A percentile compares a stretch with the other conserved stretches of the same genome.
Conservation (phyloP, 2,888 invertebrate species). For the Phyllotreta striolata region DNA sequence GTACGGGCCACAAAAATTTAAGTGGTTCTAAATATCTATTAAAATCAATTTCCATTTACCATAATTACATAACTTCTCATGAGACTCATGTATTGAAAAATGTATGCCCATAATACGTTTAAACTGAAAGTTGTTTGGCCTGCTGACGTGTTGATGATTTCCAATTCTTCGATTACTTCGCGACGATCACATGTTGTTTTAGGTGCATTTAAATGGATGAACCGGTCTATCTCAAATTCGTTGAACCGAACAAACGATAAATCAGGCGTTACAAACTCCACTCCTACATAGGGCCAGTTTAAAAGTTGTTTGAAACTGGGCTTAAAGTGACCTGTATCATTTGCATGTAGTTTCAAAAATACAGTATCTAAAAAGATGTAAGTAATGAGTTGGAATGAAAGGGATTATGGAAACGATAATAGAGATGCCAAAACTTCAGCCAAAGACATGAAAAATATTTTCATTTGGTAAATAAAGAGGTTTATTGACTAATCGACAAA, state of each 20-base stretch:
- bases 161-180: constrained; percentile 41
- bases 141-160: constrained; percentile 35
- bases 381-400: too few species aligned
- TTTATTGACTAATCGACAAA: too few species aligned
- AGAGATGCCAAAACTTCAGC: too few species aligned
- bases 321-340: constrained; percentile 33
- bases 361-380: constrained; percentile 40
- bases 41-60: too few species aligned
- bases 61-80: constrained; percentile 18
- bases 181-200: constrained; percentile 28
- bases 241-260: constrained; percentile 43
- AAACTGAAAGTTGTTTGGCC: constrained; percentile 36
- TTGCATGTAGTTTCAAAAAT: constrained; percentile 41
- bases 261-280: constrained; percentile 42
- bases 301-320: constrained; percentile 41
- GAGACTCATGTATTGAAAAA: constrained; percentile 36
- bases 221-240: constrained; percentile 39
- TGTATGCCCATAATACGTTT: constrained; percentile 36
- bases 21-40: too few species aligned
- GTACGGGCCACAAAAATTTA: too few species aligned
- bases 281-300: constrained; percentile 46
- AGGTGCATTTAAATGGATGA: constrained; percentile 37
- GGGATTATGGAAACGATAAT: too few species aligned
- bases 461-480: too few species aligned
- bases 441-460: too few species aligned